Conservation (phyloP, 2,888 invertebrate species). For the Pheosia tremula region DNA sequence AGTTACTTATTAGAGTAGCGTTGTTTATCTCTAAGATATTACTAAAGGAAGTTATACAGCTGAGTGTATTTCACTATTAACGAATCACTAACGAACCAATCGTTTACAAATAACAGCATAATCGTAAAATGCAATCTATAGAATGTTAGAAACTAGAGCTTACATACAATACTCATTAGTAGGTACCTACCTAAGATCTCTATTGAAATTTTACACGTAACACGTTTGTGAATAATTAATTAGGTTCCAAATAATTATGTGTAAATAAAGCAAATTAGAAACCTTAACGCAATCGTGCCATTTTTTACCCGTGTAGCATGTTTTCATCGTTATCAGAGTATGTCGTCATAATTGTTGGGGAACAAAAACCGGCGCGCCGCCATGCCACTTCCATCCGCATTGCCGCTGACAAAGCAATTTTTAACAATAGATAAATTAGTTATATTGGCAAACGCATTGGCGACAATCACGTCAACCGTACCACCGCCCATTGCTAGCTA, state of each 20-base stretch:
- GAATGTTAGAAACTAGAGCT: neutral
- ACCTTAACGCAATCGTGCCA: conserved; percentile 27
- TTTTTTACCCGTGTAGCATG: conserved; percentile 43
- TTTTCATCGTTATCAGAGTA: conserved; percentile 77
- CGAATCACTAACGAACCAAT: no score
- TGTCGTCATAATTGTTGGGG: conserved; percentile 68
- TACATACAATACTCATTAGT: neutral
- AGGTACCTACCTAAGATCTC: no score
- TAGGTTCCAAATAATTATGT: conserved; percentile 18
- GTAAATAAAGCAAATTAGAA: conserved; percentile 29
- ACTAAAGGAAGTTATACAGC: no score
- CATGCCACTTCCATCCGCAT: conserved; percentile 60
- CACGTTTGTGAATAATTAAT: conserved; percentile 2
- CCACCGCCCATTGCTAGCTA: neutral
- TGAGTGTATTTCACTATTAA: no score
- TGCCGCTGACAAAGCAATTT: conserved; percentile 42
- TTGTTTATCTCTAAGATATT: no score
- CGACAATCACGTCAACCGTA: conserved; percentile 8
- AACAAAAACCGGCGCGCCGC: conserved; percentile 49
- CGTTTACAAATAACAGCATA: no score
- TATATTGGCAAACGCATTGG: conserved; percentile 10
- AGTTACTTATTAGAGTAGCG: no score
- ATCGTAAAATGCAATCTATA: no score
- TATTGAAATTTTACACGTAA: no score
- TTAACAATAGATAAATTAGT: conserved; percentile 18